phyloP scores from a whole-genome alignment of 2,113 vertebrate species.

The zebrafish (Danio rerio) region GRCz12tu NC_133189.1:42297001-42297500 shows the following conservation, averaged over 20 bases:
- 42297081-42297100: conserved; percentile 2
- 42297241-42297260: not conserved
- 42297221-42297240: not conserved
- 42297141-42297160: not conserved
- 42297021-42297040: conserved; percentile 19
- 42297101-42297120: not conserved
- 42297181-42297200: conserved; percentile 1
- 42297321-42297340: not conserved
- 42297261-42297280: not conserved
- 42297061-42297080: conserved; percentile 33
- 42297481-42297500: too few relatives aligned
- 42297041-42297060: conserved; percentile 40
- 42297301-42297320: not conserved
- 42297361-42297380: not conserved
- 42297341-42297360: not conserved
- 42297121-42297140: not conserved
- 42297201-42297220: not conserved
- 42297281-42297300: not conserved
- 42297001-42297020: not conserved
- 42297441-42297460: too few relatives aligned
- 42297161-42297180: not conserved
- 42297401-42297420: too few relatives aligned
- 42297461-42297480: too few relatives aligned
- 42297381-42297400: too few relatives aligned
- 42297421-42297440: too few relatives aligned